Evolutionary conservation across 92 coral and sea anemone species (phyloP), one percentile per base, ranked within the genome.

Genomic region (Phenganax subtilis): DNA sequence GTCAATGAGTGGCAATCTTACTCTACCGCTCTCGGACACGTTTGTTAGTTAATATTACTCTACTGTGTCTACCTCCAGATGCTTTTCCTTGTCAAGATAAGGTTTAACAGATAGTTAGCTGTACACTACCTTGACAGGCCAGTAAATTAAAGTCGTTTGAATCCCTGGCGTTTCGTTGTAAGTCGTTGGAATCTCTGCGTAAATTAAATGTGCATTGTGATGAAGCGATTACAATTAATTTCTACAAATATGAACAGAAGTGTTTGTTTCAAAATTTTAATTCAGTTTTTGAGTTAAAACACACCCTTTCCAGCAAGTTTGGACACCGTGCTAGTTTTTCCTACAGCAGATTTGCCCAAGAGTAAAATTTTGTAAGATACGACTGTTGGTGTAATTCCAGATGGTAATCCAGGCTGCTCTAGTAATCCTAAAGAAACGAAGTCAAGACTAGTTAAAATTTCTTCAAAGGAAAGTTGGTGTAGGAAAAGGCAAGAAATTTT

Each of bases 101-200:
- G 60, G 60, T 10, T 10, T 10, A 56, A 56, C 0, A 10, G 16
- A 61, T 28, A 15, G 0, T 28, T 61, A 17, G 47, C 14, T 27
- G 2, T 12, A 66, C 1, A 66, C 7, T 85, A 93, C 98, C 92
- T 91, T 93, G 30, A 88, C 92, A 69, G 98, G 98, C 98, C 98
- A 93, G 82, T 93, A 91, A 6, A 93, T 75, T 54, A 91, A 90
- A 17, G 98, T 89, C 67, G 98, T 93, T 80, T 93, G 98, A 65
- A 93, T 93, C 15, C 98, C 98, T 66, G 98, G 98, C 27, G 98
- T 91, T 82, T 93, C 98, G 63, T 87, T 86, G 68, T 93, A 96
- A 55, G 85, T 85, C 7, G 73, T 37, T 44, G 98, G 97, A 76
- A 93, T 75, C 84, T 91, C 98, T 93, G 85, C 53, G 59, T 12